These are phyloP conservation scores for Apomyelois bistriatella DNA, from an alignment of 2,888 invertebrate genomes.

Conservation along the genomic window DNA sequence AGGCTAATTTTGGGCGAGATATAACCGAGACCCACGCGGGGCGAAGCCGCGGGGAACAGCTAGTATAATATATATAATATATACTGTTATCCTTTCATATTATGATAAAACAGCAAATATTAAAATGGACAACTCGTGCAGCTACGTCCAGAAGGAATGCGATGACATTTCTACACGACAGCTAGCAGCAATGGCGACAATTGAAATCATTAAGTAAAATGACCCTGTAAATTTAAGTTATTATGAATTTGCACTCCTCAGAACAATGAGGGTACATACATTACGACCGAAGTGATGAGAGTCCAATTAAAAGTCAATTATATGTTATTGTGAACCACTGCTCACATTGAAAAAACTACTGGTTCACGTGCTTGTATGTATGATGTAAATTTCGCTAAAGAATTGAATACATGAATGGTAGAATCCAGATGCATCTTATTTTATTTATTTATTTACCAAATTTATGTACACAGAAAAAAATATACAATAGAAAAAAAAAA, in stretches of 20 bases:
- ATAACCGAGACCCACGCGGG: no score
- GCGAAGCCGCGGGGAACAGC: no score
- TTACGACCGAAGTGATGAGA: neutral
- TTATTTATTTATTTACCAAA: no score
- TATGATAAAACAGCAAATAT: neutral
- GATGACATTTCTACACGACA: neutral
- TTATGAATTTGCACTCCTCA: neutral
- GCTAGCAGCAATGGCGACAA: neutral
- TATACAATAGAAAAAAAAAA: no score
- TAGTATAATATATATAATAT: no score
- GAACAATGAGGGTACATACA: neutral
- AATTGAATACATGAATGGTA: no score
- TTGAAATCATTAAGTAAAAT: slow-evolving; percentile 2
- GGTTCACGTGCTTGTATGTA: neutral
- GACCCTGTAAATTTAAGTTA: neutral
- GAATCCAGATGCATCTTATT: no score
- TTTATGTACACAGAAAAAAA: no score
- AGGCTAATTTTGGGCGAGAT: no score
- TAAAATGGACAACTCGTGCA: neutral
- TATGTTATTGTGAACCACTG: neutral
- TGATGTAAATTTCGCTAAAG: neutral
- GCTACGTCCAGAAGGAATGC: neutral
- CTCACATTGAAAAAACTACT: neutral
- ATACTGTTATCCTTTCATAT: no score
- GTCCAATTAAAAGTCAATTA: neutral